Base-by-base conservation (phyloP, 2,888 invertebrate genomes). In the Drosophila buzzatii region DNA sequence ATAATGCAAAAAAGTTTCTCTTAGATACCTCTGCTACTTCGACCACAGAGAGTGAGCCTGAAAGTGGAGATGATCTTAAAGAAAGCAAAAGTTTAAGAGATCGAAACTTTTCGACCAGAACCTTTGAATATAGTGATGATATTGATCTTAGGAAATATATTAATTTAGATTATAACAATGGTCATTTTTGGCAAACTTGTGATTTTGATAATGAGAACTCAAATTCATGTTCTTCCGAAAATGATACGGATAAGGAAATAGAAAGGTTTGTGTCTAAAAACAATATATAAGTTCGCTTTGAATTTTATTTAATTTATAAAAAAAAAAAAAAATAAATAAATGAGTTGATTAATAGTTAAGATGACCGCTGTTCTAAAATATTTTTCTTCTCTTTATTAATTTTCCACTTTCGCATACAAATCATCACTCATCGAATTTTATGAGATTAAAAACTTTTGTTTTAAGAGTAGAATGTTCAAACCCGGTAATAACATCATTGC, bases 211-310 rank as follows among this genome's bases (percentile, higher is more conserved):
- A 89, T 45, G 90, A 85, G 27, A 83, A 16, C 67, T 73, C 56
- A 61, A 72, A 37, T 67, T 74, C 56, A 20, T 63, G 51, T 44
- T 70, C 60, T 61, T 82, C 58, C 70, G 84, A 82, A n/a, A 89
- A 90, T 57, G 80, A 86, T 47, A 77, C 86, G 5, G 92, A 92
- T 49, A 92, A 90, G 53, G 92, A 92, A 85, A 92, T 92, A 20
- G 89, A 92, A 45, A 82, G 91, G 92, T 92, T 65, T 66, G 76
- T 73, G 20, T 5, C 2, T 4, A 16, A 14, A 49, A 45, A 16
- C 23, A 2, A 14, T 7, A 45, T 3, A 16, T 5, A 31, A 31
- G n/a, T n/a, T 10, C 10, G 16, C 4, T n/a, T 27, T 9, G 1
- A 5, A 45, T 23, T 8, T 3, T 23, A 9, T 18, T 18, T 12